Evolutionary conservation across 2,888 invertebrate species (phyloP), one percentile per base, ranked within the genome.

Genomic region (Apamea anceps): DNA sequence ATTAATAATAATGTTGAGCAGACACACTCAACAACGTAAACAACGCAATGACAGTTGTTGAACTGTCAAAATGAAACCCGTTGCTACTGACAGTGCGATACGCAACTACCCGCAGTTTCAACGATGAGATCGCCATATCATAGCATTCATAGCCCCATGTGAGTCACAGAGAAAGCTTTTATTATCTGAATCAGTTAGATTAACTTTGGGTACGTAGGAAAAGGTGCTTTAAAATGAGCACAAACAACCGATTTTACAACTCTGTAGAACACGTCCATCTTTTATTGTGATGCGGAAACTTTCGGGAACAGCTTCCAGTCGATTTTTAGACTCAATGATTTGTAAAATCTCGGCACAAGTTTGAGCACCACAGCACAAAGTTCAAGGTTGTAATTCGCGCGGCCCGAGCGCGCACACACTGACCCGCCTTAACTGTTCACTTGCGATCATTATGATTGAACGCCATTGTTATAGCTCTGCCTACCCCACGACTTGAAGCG

Each of bases 341-440:
- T 4, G 8, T 51, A 4, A 28, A 18, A 51, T 37, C 15, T 54
- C 2, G 32, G 15, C 13, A 18, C 13, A 77, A 83, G 54, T 71
- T 92, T 89, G 78, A 73, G 76, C 42, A 82, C 86, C 89, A 15
- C 86, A 84, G 87, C 21, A 2, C 6, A 12, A 28, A 82, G 63
- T 88, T 91, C 91, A 93, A 94, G 90, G 92, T 90, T 93, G 89
- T 92, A 94, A 94, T 95, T 94, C 91, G 80, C 75, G 80, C 80
- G 82, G 80, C 87, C 84, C 67, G 72, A 62, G 79, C 63, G 60
- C 62, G 67, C 65, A 15, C 63, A 54, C 70, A 28, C 78, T 76
- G 77, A 72, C 86, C 85, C 85, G 85, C 85, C 85, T 83, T 54
- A 45, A 71, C 79, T 85, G 79, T 77, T 76, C 81, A 86, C 84